Evolutionary conservation across 2,113 vertebrate species (phyloP), one percentile per base, ranked within the genome.

Genomic region (Uria aalge): DNA sequence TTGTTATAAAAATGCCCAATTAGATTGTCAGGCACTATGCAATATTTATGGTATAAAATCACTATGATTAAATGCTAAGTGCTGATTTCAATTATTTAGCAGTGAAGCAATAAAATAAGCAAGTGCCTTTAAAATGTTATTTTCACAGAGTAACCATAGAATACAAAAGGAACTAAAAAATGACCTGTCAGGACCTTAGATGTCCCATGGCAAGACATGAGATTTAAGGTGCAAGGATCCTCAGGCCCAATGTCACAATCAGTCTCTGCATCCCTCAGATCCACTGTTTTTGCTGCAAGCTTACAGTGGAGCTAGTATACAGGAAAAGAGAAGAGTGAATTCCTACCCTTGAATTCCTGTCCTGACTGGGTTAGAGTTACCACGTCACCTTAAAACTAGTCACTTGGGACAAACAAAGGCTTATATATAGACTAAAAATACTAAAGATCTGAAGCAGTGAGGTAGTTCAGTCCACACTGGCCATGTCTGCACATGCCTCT

Each of bases 1-100:
- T 83, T 95, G 68, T 92, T 91, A 95, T 50, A 79, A 91, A 92
- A 91, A 69, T 76, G 50, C 20, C 55, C 47, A 92, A 96, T 91
- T 97, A 88, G 38, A 80, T 50, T 27, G 36, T 55, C 56, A 87
- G 80, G 38, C 24, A 55, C 14, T 69, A 21, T 4, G 79, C 26
- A 88, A 67, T 64, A 95, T 91, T 94, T 69, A 90, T 87, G 21
- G 66, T 22, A 26, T 29, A 92, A 96, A 95, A 91, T 57, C 40
- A 89, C 84, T 79, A 62, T 75, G 85, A 97, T 92, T 90, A 92
- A 91, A 78, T n/a, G 12, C 45, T 82, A 92, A 79, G 40, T 85
- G 45, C 55, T 73, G 57, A 82, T 67, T 89, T 90, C 22, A 91
- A 53, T 87, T 95, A 92, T 90, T 95, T 79, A 91, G 68, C 62